Evolutionary conservation across 35 echinoderm and acorn worm genomes (phyloP), one percentile per base, ranked within the genome.

Genomic region (Lytechinus variegatus): DNA sequence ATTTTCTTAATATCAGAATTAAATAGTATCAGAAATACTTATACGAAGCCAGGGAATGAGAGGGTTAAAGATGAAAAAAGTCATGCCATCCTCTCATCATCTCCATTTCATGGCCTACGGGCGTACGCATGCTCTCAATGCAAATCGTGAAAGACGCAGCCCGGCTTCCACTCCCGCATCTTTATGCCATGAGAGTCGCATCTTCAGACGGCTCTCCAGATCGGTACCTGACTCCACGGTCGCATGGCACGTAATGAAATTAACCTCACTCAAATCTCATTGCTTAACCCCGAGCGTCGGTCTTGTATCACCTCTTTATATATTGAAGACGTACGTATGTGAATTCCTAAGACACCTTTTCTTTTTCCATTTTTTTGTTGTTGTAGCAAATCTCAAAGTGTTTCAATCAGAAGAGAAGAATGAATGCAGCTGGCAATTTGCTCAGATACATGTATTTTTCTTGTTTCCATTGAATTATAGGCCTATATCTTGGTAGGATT

Each of bases 221-320:
- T 79, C 66, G 66, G 66, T 16, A 79, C 66, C 66, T 21, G 66
- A 79, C 66, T 79, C 66, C 66, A 24, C 21, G 6, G 66, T 24
- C 66, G 66, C 14, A 24, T 79, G 66, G 66, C 66, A 79, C 16
- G 66, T 79, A 79, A 79, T 79, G 66, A 79, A 79, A 79, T 79
- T 79, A 79, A 79, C 66, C 66, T 24, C 66, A 79, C 66, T 79
- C 66, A 16, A 79, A 79, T 79, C 66, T 79, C n/a, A 79, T 79
- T 79, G 16, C 19, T 24, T 3, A 58, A 79, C 66, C 66, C 66
- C 66, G 7, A 79, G 66, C 66, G 19, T 24, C 66, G 19, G 1
- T 19, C 11, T 79, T n/a, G 1, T 58, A 58, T 16, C 66, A 24
- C 66, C 16, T 7, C 33, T 44, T 44, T 44, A 44, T 44, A 44